Evolutionary conservation across 2,888 invertebrate genomes (phyloP).

Genomic region (Ditula angustiorana): DNA sequence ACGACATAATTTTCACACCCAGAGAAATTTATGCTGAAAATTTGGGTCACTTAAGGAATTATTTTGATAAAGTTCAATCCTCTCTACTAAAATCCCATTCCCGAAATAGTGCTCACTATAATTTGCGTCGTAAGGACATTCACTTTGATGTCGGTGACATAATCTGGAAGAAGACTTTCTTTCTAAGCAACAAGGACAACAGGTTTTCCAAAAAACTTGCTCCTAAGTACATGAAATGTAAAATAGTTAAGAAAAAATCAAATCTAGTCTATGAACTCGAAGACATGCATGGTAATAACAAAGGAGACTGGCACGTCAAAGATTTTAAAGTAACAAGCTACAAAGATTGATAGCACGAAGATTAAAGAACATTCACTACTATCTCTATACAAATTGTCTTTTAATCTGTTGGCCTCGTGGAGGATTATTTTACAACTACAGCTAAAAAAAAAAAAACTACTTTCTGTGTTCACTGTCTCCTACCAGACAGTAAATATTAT

Average conservation of each 20-base stretch:
- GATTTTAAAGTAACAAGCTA: too few relatives aligned
- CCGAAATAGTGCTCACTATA: background rate
- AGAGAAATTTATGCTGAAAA: slow-evolving; percentile 26
- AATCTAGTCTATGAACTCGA: slow-evolving; percentile 7
- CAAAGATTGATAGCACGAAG: background rate
- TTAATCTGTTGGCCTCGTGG: too few relatives aligned
- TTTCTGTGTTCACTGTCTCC: too few relatives aligned
- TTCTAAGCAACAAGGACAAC: slow-evolving; percentile 4
- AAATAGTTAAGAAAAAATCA: background rate
- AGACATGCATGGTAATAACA: slow-evolving; percentile 2
- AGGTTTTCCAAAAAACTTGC: slow-evolving; percentile 17
- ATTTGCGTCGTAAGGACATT: background rate
- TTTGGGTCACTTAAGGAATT: slow-evolving; percentile 5
- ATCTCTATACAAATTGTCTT: background rate
- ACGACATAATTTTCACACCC: slow-evolving; percentile 33
- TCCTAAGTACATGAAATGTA: slow-evolving; percentile 13
- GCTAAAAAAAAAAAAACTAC: too few relatives aligned
- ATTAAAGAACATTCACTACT: background rate
- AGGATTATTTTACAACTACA: too few relatives aligned
- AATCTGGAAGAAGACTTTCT: too few relatives aligned
- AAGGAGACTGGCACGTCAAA: too few relatives aligned
- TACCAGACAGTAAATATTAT: too few relatives aligned
- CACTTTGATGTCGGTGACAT: background rate
- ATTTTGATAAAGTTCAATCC: slow-evolving; percentile 7
- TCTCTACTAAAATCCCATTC: background rate